Evolutionary conservation across 2,888 invertebrate species (phyloP).

Genomic region (Tenthredo scrophulariae): DNA sequence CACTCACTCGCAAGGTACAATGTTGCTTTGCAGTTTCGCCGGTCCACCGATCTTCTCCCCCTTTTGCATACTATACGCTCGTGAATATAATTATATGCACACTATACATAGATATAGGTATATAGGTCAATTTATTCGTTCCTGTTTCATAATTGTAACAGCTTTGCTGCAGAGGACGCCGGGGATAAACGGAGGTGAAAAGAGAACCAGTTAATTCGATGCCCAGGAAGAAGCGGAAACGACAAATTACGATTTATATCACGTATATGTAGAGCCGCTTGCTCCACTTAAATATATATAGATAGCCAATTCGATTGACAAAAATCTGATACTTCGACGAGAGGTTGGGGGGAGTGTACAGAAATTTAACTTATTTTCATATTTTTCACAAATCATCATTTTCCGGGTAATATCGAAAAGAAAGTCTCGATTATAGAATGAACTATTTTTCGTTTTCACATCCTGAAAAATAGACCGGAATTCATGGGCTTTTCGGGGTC

Average conservation of each 20-base stretch:
- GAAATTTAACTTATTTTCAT: background rate
- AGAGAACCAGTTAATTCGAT: slow-evolving; percentile 38
- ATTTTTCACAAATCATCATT: background rate
- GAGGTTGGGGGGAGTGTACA: background rate
- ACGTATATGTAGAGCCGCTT: background rate
- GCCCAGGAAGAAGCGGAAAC: background rate
- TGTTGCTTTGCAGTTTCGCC: slow-evolving; percentile 33
- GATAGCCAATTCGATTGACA: background rate
- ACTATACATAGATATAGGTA: background rate
- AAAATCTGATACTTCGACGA: background rate
- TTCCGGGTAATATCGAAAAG: no score
- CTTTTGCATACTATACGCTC: background rate
- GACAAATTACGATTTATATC: slow-evolving; percentile 6
- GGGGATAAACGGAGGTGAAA: slow-evolving; percentile 39
- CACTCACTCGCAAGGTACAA: slow-evolving; percentile 7
- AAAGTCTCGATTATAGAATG: no score
- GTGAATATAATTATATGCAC: background rate
- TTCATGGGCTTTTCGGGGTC: no score
- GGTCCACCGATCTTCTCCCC: background rate
- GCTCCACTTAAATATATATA: background rate
- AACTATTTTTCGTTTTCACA: no score
- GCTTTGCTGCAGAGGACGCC: background rate
- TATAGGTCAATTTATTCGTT: background rate
- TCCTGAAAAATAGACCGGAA: no score
- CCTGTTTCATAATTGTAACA: slow-evolving; percentile 23